These are phyloP conservation scores for Manis pentadactyla DNA, from an alignment of 2,797 vertebrate genomes.

Conservation along the genomic window DNA sequence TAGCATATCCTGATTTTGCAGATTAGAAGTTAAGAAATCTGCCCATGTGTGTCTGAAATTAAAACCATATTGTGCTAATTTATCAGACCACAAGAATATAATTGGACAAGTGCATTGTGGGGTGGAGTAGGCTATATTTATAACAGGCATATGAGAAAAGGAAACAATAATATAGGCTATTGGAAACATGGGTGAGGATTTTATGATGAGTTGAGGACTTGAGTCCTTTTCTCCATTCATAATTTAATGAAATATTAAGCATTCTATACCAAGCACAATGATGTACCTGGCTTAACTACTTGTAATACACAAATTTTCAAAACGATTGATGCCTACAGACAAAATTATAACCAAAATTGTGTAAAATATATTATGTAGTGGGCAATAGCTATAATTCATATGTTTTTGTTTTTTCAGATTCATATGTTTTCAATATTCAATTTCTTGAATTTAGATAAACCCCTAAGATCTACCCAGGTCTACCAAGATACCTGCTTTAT, in stretches of 20 bases:
- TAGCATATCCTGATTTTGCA: not conserved
- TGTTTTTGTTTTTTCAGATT: not conserved
- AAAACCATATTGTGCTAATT: not conserved
- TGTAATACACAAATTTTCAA: not conserved
- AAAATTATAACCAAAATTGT: slow-evolving; percentile 24
- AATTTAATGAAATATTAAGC: slow-evolving; percentile 27
- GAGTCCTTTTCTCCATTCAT: slow-evolving; percentile 38
- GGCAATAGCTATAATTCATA: not conserved
- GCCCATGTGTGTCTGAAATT: not conserved
- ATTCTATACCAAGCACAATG: not conserved
- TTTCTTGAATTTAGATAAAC: not conserved
- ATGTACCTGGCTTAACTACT: not conserved
- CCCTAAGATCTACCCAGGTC: not conserved
- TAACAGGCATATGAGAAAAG: not conserved
- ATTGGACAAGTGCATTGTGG: not conserved
- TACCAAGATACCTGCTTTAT: not conserved
- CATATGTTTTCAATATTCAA: not conserved
- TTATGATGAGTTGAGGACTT: not conserved
- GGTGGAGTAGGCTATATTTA: not conserved
- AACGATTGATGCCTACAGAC: not conserved
- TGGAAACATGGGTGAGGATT: not conserved
- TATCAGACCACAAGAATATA: not conserved
- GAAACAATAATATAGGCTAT: not conserved
- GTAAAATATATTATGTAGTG: not conserved
- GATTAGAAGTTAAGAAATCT: slow-evolving; percentile 10